Base-by-base conservation (phyloP, 2,888 invertebrate species). In the Brenthis hecate region DNA sequence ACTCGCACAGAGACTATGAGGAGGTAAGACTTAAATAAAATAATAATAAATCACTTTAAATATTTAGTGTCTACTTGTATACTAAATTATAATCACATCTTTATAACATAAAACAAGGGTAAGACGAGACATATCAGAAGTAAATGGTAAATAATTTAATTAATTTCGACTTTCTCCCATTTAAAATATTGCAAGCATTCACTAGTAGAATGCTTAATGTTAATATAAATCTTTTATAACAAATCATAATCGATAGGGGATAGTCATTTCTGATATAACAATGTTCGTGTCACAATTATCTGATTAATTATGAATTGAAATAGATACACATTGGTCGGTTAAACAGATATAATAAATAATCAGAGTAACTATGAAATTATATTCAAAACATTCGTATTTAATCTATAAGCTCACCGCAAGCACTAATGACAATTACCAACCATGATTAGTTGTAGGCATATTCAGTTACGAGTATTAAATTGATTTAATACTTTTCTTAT, bases 1-100 rank as follows among this genome's bases (percentile, higher is more conserved):
- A 87, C 87, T 88, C 91, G 71, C 83, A 91, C 73, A 83, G 86
- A 80, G 91, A 92, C 83, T 92, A 86, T 79, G 92, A 92, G 83
- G 88, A 91, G 91, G 92, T 92, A 76, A 28, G 85, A 75, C 54
- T 14, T 16, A 53, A n/a, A 16, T 5, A 6, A 53, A 32, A 13
- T 36, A 36, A n/a, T 56, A 43, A 43, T 43, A 11, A 2, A 43
- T 8, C 3, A 43, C 11, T 43, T 43, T 8, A 8, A 36, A 36
- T 36, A 36, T 36, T 36, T 36, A 36, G 32, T 32, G 6, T 32
- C 6, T 32, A 32, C 6, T 6, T 32, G 6, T 6, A 32, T 32
- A 32, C 32, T 32, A 36, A 36, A 36, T 36, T 8, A 36, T 8
- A 36, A 8, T 36, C 8, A 36, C 36, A 2, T 36, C 36, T 6